Conservation (phyloP, 2,113 vertebrate genomes). For the Paralichthys olivaceus region DNA sequence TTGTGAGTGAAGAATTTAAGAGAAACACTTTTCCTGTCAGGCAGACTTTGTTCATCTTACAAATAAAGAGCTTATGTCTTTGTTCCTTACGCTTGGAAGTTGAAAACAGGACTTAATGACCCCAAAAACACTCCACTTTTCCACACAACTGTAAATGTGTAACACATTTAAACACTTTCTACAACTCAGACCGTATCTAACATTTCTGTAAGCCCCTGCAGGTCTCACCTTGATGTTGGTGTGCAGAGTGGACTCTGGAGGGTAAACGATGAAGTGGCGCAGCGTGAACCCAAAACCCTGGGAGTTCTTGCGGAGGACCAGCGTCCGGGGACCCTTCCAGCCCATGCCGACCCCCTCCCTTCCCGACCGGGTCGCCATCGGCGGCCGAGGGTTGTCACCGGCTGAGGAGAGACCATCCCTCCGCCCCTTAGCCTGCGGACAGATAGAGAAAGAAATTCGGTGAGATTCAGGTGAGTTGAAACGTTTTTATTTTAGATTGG, state of each 20-base stretch:
- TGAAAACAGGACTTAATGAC: background rate
- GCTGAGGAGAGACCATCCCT: conserved; percentile 89
- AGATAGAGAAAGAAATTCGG: conserved; percentile 26
- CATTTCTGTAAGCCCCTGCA: background rate
- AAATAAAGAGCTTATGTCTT: background rate
- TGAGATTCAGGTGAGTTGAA: background rate
- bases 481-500: background rate
- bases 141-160: background rate
- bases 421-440: conserved; percentile 83
- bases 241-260: conserved; percentile 91
- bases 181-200: background rate
- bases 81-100: background rate
- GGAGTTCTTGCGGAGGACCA: conserved; percentile 90
- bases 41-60: background rate
- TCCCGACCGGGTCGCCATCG: conserved; percentile 81
- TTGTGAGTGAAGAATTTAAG: conserved; percentile 9
- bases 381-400: conserved; percentile 84
- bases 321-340: conserved; percentile 89
- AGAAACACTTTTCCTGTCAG: background rate
- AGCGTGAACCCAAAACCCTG: conserved; percentile 97
- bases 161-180: conserved; percentile 9
- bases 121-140: background rate
- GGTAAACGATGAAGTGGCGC: conserved; percentile 98
- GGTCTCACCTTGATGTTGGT: conserved; percentile 87
- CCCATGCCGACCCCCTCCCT: conserved; percentile 83